Base-by-base conservation (phyloP, 2,888 invertebrate species). In the Caenorhabditis afra region DNA sequence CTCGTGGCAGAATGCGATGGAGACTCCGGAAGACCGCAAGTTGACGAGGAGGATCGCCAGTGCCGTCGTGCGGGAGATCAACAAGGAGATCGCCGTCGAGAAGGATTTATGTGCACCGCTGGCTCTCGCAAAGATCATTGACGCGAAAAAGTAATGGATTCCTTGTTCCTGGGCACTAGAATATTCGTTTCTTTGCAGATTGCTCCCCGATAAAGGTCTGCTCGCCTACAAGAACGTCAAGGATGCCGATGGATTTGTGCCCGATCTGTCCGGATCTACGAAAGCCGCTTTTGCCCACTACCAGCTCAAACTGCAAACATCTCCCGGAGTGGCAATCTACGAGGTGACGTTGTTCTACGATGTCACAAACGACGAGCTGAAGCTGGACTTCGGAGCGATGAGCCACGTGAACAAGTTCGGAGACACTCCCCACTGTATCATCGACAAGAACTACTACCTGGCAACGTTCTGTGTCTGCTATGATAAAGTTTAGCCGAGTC, bases 331-430 rank as follows among this genome's bases (percentile, higher is more conserved):
- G 14, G 95, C 94, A 0, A 91, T 94, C 0, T 97, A 94, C 90
- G 97, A 97, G 91, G 81, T 77, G 11, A 87, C 87, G 1, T 71
- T 87, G 49, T 65, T 58, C 39, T 58, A 58, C 49, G 77, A 77
- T 18, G 12, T 23, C 8, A 5, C 20, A 0, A 45, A 20, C 35
- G 58, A 77, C 35, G 49, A 62, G 35, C 20, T 59, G 84, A 90
- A 91, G 0, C 92, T 95, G 5, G 93, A 94, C 89, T 92, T 94
- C 61, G 92, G 93, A 11, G 94, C 94, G 87, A 92, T 95, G 41
- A 94, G 94, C 85, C 92, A 95, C 61, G 93, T 94, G 65, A 95
- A 95, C 91, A 94, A 94, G 89, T 97, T 96, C 87, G 95, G 95
- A 10, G 91, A 93, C 29, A 94, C 94, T 86, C 95, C 96, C 0